Evolutionary conservation across 2,797 vertebrate species (phyloP).

Genomic region (Phoeniculus purpureus): DNA sequence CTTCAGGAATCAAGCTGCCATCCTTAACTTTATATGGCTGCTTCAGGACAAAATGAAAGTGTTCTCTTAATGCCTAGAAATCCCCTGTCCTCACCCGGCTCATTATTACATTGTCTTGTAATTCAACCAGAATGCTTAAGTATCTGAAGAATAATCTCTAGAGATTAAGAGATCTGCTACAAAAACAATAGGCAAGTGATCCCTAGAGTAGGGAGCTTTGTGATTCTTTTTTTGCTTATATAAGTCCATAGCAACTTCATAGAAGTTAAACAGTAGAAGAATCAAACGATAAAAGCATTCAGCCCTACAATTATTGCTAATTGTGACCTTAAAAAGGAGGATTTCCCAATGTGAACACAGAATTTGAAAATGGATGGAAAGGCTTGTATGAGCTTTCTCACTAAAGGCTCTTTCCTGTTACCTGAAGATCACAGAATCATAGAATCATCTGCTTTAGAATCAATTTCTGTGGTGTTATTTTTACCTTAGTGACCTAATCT

Average conservation of each 20-base stretch:
- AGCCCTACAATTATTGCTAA: conserved; percentile 28
- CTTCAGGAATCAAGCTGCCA: conserved; percentile 38
- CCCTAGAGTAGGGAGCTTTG: conserved; percentile 5
- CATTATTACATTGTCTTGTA: conserved; percentile 27
- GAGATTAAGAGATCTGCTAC: conserved; percentile 45
- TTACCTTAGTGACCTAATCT: background rate
- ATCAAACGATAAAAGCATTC: background rate
- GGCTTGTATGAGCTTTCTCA: background rate
- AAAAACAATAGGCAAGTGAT: conserved; percentile 35
- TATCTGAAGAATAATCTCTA: conserved; percentile 45
- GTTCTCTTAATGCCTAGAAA: conserved; percentile 31
- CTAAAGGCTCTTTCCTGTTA: background rate
- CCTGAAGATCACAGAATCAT: background rate
- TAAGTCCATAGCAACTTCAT: background rate
- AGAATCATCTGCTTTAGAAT: background rate
- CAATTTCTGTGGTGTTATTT: background rate
- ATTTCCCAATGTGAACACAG: background rate
- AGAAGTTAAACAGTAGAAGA: background rate
- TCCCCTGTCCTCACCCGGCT: background rate
- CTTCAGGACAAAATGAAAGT: conserved; percentile 29
- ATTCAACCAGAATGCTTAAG: conserved; percentile 40
- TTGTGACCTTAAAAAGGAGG: conserved; percentile 1
- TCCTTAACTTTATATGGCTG: background rate
- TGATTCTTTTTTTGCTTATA: background rate
- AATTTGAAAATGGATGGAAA: background rate